Conservation (phyloP, 1,140 invertebrate species). For the Neodiprion fabricii region DNA sequence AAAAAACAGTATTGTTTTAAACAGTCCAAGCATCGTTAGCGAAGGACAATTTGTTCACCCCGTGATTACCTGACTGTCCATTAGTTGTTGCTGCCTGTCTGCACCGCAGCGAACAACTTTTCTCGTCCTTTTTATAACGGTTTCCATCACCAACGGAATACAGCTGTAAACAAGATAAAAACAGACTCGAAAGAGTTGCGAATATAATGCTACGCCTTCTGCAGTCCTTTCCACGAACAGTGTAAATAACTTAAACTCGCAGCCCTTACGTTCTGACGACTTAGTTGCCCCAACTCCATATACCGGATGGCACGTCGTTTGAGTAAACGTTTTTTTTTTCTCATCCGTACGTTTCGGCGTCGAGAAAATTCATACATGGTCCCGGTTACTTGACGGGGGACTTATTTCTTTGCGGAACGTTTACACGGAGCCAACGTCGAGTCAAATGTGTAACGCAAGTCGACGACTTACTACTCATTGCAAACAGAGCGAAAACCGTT, state of each 20-base stretch:
- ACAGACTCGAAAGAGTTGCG: background rate
- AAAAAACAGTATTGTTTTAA: too few species aligned
- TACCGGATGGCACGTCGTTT: conserved; percentile 3
- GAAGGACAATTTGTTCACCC: too few species aligned
- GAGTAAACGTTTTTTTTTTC: background rate
- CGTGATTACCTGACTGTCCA: too few species aligned
- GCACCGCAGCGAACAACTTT: too few species aligned
- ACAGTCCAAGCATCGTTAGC: too few species aligned
- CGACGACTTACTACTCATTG: too few species aligned
- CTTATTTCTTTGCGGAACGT: background rate
- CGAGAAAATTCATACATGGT: background rate
- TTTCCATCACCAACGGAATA: background rate
- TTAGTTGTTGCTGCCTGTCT: too few species aligned
- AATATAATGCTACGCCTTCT: background rate
- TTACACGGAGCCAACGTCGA: too few species aligned
- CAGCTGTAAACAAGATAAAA: background rate
- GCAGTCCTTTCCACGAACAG: background rate
- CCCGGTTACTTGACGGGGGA: background rate
- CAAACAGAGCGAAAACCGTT: too few species aligned
- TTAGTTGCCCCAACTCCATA: background rate
- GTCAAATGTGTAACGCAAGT: too few species aligned
- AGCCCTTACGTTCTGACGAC: background rate
- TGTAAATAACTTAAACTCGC: background rate
- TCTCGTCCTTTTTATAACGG: too few species aligned
- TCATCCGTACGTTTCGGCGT: background rate